These are phyloP conservation scores for Porites divaricata DNA, from an alignment of 92 coral and sea anemone species.

Conservation along the genomic window DNA sequence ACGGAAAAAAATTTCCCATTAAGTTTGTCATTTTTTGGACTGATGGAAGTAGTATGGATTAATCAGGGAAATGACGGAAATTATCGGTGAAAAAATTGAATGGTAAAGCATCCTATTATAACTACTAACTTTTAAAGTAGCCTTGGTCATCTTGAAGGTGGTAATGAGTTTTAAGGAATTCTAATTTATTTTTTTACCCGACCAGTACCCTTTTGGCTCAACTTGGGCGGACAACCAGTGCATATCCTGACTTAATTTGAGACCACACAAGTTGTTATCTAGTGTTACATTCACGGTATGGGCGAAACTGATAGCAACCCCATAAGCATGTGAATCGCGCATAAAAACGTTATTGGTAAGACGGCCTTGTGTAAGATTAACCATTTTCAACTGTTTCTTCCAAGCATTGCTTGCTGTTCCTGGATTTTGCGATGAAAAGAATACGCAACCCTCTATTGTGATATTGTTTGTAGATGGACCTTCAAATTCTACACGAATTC, in stretches of 20 bases:
- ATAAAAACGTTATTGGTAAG: constrained; percentile 18
- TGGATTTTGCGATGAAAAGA: constrained; percentile 43
- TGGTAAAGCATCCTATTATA: too few species aligned
- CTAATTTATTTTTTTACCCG: constrained; percentile 23
- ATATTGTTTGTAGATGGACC: constrained; percentile 29
- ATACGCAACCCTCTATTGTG: constrained; percentile 29
- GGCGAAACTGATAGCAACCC: constrained; percentile 36
- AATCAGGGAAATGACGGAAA: too few species aligned
- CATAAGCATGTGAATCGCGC: constrained; percentile 39
- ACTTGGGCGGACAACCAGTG: constrained; percentile 44
- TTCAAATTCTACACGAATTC: constrained; percentile 37
- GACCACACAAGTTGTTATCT: constrained; percentile 38
- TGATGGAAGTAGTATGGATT: too few species aligned
- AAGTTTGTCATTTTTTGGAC: too few species aligned
- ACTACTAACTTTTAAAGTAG: constrained; percentile 38
- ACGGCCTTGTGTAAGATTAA: not conserved
- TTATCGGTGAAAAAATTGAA: too few species aligned
- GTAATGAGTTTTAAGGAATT: constrained; percentile 43
- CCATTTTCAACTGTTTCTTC: constrained; percentile 25
- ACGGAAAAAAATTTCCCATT: too few species aligned
- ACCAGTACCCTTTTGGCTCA: constrained; percentile 3
- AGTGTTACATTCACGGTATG: constrained; percentile 15
- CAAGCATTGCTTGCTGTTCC: not conserved
- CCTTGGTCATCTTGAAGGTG: constrained; percentile 54
- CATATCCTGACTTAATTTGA: constrained; percentile 27